Base-by-base conservation (phyloP, 2,113 vertebrate species). In the Drymodes brunneopygia region DNA sequence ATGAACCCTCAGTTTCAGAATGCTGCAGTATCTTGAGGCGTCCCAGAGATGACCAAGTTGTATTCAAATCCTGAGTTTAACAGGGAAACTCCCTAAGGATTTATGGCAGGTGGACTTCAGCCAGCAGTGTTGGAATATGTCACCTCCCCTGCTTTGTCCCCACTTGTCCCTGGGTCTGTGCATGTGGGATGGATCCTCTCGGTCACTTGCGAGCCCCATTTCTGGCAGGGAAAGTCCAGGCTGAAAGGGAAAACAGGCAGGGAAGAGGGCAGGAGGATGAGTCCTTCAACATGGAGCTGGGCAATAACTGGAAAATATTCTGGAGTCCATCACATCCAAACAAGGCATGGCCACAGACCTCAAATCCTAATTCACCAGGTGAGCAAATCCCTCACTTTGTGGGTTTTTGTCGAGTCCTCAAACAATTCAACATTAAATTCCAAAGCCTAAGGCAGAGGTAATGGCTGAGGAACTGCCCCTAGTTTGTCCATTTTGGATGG, bases 151-250 rank as follows among this genome's bases (percentile, higher is more conserved):
- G 47, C 33, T 78, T 31, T 40, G n/a, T 31, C 33, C 35, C 9
- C 6, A 3, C 0, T 0, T 7, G 19, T 44, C 31, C 38, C 61
- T 31, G 28, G 33, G 31, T 20, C 44, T 27, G 17, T 31, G 20
- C 7, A 0, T 0, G 5, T 2, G 18, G 14, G 29, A 19, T 10
- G n/a, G 38, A 60, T 38, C 27, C 20, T 36, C 36, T 12, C 0
- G 17, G 35, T 31, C 18, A 25, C 5, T 10, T 22, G 14, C 0
- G 2, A 85, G 20, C 4, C 12, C 38, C 29, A 5, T 2, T 9
- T 13, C 11, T 50, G 35, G 42, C 24, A 5, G 12, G 45, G 51
- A 2, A 80, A 50, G 75, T 18, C 22, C 47, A 70, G 54, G 18
- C 10, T 85, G 60, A 11, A 19, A 18, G 5, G 31, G 65, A 47